Conservation (phyloP, 2,113 vertebrate genomes). For the Petrocephalus zakoni region DNA sequence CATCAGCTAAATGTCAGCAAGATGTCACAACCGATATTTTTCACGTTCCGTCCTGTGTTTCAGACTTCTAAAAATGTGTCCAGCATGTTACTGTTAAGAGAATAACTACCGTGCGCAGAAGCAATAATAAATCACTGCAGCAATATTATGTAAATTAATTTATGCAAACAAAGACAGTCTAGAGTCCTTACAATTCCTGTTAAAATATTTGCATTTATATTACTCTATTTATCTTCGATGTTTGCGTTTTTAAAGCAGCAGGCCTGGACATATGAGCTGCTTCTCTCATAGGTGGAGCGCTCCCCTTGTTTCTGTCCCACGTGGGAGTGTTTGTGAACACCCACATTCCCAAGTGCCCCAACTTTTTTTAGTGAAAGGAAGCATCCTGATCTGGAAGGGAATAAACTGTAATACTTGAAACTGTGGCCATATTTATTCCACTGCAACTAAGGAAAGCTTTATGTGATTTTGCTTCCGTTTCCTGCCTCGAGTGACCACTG, state of each 20-base stretch:
- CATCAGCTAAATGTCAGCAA: conserved; percentile 15
- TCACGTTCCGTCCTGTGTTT: not conserved
- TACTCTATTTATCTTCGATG: not conserved
- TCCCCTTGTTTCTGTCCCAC: not conserved
- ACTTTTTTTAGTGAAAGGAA: not conserved
- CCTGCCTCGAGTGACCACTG: not conserved
- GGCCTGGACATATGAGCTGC: not conserved
- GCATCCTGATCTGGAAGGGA: not conserved
- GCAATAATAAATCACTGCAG: not conserved
- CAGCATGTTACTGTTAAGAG: not conserved
- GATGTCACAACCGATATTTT: conserved; percentile 10
- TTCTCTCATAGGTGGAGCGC: not conserved
- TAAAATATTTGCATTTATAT: not conserved
- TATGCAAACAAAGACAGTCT: not conserved
- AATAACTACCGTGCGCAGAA: not conserved
- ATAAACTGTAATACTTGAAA: not conserved
- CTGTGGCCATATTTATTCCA: not conserved
- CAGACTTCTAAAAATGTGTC: not conserved
- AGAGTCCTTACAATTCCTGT: not conserved
- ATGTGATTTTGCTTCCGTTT: not conserved
- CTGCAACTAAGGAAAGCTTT: not conserved
- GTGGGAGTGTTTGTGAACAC: not conserved
- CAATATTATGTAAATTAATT: too few relatives aligned
- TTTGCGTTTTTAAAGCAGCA: not conserved
- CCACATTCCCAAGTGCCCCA: not conserved